Conservation (phyloP, 2,797 vertebrate genomes). For the Hozukius guyotensis region DNA sequence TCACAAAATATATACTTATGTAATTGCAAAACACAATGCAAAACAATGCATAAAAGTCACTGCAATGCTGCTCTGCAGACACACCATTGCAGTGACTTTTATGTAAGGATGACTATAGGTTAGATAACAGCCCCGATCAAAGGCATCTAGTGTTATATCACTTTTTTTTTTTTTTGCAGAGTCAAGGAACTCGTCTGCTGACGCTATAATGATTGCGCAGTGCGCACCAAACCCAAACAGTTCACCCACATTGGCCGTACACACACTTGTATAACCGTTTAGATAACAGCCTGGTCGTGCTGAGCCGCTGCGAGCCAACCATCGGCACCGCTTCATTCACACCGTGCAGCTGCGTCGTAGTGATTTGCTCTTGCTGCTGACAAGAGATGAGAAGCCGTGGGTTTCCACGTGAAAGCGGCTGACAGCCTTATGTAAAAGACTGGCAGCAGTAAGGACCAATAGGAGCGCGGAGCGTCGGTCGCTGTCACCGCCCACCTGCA, state of each 20-base stretch:
- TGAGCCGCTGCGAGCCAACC: slow-evolving; percentile 72
- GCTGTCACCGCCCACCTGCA: accelerated
- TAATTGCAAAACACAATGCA: not conserved
- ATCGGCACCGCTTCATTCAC: slow-evolving; percentile 69
- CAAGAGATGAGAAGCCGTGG: slow-evolving; percentile 64
- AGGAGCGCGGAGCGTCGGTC: not conserved
- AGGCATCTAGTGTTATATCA: slow-evolving; percentile 21
- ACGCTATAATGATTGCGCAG: slow-evolving; percentile 22
- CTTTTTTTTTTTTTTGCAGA: not conserved
- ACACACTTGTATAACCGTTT: slow-evolving; percentile 86
- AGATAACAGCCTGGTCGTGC: slow-evolving; percentile 75
- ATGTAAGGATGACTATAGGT: not conserved
- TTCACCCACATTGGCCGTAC: slow-evolving; percentile 61
- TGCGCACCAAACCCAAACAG: not conserved
- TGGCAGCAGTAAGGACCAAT: slow-evolving; percentile 55
- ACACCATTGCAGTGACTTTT: not conserved
- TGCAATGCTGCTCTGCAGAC: not conserved
- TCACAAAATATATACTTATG: not conserved
- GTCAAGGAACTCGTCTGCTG: slow-evolving; percentile 20
- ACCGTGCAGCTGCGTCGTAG: slow-evolving; percentile 53
- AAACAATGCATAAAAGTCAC: not conserved
- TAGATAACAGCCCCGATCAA: slow-evolving; percentile 10
- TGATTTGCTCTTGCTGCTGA: slow-evolving; percentile 69
- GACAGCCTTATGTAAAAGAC: slow-evolving; percentile 80
- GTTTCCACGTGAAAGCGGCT: slow-evolving; percentile 80